Evolutionary conservation across 92 coral and sea anemone species (phyloP).

Genomic region (Umimayanthus kanabou): DNA sequence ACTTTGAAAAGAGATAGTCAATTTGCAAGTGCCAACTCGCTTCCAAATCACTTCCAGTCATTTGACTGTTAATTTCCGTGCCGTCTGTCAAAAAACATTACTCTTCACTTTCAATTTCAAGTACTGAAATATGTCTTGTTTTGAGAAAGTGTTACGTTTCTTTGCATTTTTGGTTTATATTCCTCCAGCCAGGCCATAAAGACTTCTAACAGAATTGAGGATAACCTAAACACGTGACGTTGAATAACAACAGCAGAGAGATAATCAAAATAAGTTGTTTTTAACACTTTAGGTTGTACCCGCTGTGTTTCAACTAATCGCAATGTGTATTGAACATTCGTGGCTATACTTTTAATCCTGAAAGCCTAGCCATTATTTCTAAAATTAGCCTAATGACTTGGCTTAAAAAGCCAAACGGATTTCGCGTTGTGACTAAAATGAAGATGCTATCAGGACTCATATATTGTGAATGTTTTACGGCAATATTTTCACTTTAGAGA

Average conservation of each 20-base stretch:
- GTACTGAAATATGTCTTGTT: not conserved
- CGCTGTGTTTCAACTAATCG: not conserved
- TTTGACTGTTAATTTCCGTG: slow-evolving; percentile 47
- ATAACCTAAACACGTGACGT: not conserved
- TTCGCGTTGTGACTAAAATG: slow-evolving; percentile 16
- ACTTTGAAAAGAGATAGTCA: slow-evolving; percentile 48
- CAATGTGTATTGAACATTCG: slow-evolving; percentile 23
- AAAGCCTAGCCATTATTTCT: slow-evolving; percentile 28
- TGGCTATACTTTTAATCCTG: slow-evolving; percentile 26
- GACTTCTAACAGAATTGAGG: not conserved
- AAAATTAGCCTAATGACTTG: slow-evolving; percentile 39
- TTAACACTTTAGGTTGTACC: not conserved
- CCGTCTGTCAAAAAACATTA: slow-evolving; percentile 17
- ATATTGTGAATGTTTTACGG: not conserved
- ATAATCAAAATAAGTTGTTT: slow-evolving; percentile 20
- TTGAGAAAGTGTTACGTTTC: not conserved
- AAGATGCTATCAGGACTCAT: slow-evolving; percentile 12
- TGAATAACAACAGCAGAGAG: not conserved
- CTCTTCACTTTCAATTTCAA: slow-evolving; percentile 26
- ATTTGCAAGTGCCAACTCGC: slow-evolving; percentile 28
- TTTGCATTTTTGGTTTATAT: not conserved
- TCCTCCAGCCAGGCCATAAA: not conserved
- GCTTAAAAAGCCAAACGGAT: slow-evolving; percentile 38
- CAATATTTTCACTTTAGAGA: slow-evolving; percentile 29
- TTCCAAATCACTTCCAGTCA: slow-evolving; percentile 43